Base-by-base conservation (phyloP, 2,113 vertebrate species). In the Carettochelys insculpta region DNA sequence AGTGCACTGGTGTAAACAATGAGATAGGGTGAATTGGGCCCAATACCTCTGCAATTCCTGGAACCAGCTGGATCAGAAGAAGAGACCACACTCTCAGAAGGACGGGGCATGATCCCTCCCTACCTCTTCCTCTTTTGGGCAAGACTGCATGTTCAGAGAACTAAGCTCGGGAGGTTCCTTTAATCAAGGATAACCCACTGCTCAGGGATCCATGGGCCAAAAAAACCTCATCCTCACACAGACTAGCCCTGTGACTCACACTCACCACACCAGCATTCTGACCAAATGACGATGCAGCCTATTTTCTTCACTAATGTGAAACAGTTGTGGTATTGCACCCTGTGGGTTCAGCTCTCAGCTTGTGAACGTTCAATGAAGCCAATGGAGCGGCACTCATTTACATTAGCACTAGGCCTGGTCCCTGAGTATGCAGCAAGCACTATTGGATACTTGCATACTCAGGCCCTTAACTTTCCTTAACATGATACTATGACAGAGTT, bases 401-500 rank as follows among this genome's bases (percentile, higher is more conserved):
- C 38, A 73, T 73, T 38, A 43, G 38, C 22, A 73, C 20, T 5
- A 1, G n/a, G 38, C 38, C 41, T 73, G 22, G 43, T 19, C 5
- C 5, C 10, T 25, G 10, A 73, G 19, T 11, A 24, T 43, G 38
- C 22, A 43, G 24, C 68, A 38, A 43, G 38, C 68, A 25, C 24
- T 38, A 73, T 38, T 65, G 16, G 58, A 65, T 90, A 89, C 87
- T 90, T 73, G 65, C 76, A 86, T 85, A 93, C 92, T 82, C 91
- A 91, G 84, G 53, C 85, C 85, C 83, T 92, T 83, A 54, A 65
- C 90, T 65, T 83, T 87, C 92, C 89, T 87, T 78, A 82, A 91
- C 89, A 94, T 29, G 48, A 83, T 54, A 78, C 92, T 83, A 71
- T n/a, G n/a, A n/a, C n/a, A n/a, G n/a, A n/a, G n/a, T n/a, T n/a